Base-by-base conservation (phyloP, 2,888 invertebrate species). In the Xanthorhoe designata region DNA sequence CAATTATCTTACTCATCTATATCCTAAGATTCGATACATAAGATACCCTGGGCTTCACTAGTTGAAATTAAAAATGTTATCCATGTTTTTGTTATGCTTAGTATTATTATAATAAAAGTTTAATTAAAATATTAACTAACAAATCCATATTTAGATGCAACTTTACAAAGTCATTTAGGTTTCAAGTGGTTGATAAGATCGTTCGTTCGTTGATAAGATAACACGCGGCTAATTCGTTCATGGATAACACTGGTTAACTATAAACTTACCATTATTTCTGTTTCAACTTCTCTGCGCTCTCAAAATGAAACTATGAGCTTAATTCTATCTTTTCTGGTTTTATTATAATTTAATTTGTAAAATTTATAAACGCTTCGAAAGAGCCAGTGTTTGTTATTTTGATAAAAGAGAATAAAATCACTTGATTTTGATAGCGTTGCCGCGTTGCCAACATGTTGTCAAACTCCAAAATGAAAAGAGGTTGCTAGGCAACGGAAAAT, bases 401-500 rank as follows among this genome's bases (percentile, higher is more conserved):
- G n/a, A n/a, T n/a, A n/a, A n/a, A n/a, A n/a, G n/a, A n/a, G n/a
- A n/a, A n/a, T n/a, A n/a, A n/a, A n/a, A n/a, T n/a, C n/a, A n/a
- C n/a, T n/a, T n/a, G n/a, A n/a, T n/a, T n/a, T n/a, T n/a, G 50
- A 50, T 58, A 54, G 53, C 47, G 61, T 65, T 65, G 61, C 52
- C 51, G 59, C 35, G 13, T 13, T 13, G 4, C 8, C 8, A 32
- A 32, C 17, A n/a, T n/a, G n/a, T n/a, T 2, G 52, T 15, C 29
- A 60, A 32, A 51, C 60, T 19, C 18, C 35, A 47, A 56, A 38
- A 45, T 57, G 57, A 57, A 58, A 68, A 2, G 24, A 17, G 10
- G 78, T 81, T 74, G 70, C 58, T 67, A 80, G 69, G 71, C 64
- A 56, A 82, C 74, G 51, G 61, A 66, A 62, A 47, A 18, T 24